Conservation (phyloP, 1,140 invertebrate genomes). For the Eriocheir sinensis region DNA sequence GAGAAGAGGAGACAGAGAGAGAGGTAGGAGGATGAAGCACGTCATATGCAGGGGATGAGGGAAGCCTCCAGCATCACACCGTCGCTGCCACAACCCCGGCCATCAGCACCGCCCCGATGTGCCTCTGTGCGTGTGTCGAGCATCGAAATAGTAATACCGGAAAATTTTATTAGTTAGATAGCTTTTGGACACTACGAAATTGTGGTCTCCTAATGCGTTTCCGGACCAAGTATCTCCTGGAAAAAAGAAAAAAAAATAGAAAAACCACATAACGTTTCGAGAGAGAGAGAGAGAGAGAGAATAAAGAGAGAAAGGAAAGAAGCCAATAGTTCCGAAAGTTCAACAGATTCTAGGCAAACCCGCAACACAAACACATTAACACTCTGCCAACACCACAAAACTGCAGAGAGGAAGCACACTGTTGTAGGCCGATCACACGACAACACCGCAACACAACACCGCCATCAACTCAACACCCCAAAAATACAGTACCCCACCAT, state of each 20-base stretch:
- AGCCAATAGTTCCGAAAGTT: not conserved
- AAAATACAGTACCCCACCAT: not conserved
- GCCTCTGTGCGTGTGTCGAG: no score
- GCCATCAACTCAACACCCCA: not conserved
- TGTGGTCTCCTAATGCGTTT: no score
- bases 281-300: not conserved
- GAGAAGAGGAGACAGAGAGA: not conserved
- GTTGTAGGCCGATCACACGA: no score
- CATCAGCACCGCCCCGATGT: not conserved
- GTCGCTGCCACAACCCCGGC: not conserved
- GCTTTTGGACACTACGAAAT: no score
- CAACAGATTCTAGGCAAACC: not conserved
- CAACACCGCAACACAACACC: not conserved
- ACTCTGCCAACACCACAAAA: not conserved
- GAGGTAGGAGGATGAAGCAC: not conserved
- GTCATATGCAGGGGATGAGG: not conserved
- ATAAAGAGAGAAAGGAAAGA: not conserved
- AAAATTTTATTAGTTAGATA: no score
- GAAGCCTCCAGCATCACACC: not conserved
- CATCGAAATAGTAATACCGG: no score
- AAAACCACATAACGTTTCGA: not conserved
- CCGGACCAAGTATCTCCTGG: not conserved
- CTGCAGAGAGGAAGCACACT: not conserved
- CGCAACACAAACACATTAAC: constrained; percentile 15
- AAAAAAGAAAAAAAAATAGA: not conserved